These are phyloP conservation scores for Dipus sagitta DNA, from an alignment of 2,797 vertebrate species.

Conservation along the genomic window DNA sequence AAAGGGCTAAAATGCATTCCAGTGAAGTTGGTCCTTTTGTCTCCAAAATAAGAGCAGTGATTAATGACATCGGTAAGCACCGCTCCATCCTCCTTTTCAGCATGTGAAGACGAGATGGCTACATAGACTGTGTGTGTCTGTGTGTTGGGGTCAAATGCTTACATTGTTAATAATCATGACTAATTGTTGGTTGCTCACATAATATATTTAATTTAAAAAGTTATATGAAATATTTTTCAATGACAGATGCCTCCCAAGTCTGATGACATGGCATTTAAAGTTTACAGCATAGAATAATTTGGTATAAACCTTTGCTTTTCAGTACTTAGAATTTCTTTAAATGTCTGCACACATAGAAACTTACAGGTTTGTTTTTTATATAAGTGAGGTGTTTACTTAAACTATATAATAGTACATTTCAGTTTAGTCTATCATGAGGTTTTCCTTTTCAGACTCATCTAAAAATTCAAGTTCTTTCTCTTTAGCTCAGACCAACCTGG, in stretches of 20 bases:
- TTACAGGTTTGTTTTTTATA: neutral
- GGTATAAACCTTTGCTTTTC: constrained; percentile 4
- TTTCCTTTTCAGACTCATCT: too few relatives aligned
- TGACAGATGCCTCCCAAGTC: neutral
- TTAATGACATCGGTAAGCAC: constrained; percentile 95
- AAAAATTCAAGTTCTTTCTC: too few relatives aligned
- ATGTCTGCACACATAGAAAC: neutral
- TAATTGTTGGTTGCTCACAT: neutral
- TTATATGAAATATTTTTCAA: neutral
- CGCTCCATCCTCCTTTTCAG: neutral
- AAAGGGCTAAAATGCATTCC: constrained; percentile 96
- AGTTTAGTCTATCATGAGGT: too few relatives aligned
- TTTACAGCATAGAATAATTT: constrained; percentile 1
- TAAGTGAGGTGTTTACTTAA: too few relatives aligned
- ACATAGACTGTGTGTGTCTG: neutral
- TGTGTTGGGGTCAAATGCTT: neutral
- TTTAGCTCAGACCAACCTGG: too few relatives aligned
- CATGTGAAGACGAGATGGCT: neutral
- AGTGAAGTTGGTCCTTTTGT: constrained; percentile 98
- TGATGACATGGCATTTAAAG: neutral
- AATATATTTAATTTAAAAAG: constrained; percentile 27
- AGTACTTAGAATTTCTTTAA: neutral
- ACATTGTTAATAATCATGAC: neutral
- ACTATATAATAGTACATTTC: too few relatives aligned
- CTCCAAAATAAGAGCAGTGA: constrained; percentile 94